phyloP scores from a whole-genome alignment of 2,797 vertebrate genomes.

The Sebastes oblongus region DNA sequence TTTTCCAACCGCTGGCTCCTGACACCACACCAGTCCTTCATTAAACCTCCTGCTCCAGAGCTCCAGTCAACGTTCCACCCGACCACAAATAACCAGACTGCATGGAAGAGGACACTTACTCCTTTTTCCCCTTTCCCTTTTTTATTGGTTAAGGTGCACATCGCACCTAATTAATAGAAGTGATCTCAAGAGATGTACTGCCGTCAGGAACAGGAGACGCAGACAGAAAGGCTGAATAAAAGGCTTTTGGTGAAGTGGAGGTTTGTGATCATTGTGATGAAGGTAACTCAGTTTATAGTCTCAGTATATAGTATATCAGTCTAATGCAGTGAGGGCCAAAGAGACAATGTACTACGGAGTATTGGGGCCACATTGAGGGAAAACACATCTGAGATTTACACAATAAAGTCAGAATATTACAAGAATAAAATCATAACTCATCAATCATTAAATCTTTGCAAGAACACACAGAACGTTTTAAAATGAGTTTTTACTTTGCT shows the following conservation, averaged over 20 bases:
- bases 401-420: too few species aligned
- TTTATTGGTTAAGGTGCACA: conserved; percentile 23
- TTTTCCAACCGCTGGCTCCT: conserved; percentile 64
- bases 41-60: conserved; percentile 11
- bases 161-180: conserved; percentile 4
- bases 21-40: conserved; percentile 40
- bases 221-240: conserved; percentile 4
- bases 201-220: background rate
- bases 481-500: too few species aligned
- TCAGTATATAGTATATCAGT: too few species aligned
- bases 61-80: conserved; percentile 3
- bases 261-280: background rate
- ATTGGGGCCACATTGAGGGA: too few species aligned
- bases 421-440: too few species aligned
- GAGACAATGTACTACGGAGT: too few species aligned
- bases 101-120: conserved; percentile 28
- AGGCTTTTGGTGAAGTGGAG: conserved; percentile 21
- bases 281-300: too few species aligned
- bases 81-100: conserved; percentile 39
- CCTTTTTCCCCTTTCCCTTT: background rate
- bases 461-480: too few species aligned
- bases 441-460: too few species aligned
- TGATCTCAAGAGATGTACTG: background rate
- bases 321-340: too few species aligned
- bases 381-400: too few species aligned